Conservation (phyloP, 2,797 vertebrate species). For the Cheirogaleus major region DNA sequence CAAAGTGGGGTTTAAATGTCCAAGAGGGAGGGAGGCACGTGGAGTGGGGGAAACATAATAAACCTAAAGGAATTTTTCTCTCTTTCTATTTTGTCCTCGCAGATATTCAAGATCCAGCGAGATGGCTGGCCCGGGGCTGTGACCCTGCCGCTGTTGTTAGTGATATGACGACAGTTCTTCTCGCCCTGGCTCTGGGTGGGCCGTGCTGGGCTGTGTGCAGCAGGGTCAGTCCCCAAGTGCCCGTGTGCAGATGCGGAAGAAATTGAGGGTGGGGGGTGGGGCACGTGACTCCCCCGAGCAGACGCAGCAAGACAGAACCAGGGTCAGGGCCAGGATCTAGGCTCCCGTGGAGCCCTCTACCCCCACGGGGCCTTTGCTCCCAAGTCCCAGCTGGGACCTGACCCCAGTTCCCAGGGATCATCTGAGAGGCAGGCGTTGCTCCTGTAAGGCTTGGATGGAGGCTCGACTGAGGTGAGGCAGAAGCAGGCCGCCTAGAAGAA, state of each 20-base stretch:
- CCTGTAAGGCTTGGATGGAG: not conserved
- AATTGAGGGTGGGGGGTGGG: not conserved
- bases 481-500: fast-evolving
- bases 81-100: not conserved
- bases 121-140: not conserved
- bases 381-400: not conserved
- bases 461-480: not conserved
- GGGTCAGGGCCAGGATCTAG: not conserved
- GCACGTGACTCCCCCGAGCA: fast-evolving
- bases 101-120: constrained; percentile 24
- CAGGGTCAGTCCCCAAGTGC: not conserved
- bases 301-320: not conserved
- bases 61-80: constrained; percentile 49
- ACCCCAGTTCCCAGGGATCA: not conserved
- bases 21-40: not conserved
- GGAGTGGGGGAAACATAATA: not conserved
- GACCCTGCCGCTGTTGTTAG: not conserved
- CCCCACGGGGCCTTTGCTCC: not conserved
- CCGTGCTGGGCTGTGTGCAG: not conserved
- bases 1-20: constrained; percentile 57
- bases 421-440: not conserved
- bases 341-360: not conserved
- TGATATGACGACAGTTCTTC: not conserved
- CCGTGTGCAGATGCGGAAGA: not conserved
- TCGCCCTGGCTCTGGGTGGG: not conserved